Evolutionary conservation across 2,888 invertebrate genomes (phyloP), one percentile per base, ranked within the genome.

Genomic region (Dryadula phaetusa): DNA sequence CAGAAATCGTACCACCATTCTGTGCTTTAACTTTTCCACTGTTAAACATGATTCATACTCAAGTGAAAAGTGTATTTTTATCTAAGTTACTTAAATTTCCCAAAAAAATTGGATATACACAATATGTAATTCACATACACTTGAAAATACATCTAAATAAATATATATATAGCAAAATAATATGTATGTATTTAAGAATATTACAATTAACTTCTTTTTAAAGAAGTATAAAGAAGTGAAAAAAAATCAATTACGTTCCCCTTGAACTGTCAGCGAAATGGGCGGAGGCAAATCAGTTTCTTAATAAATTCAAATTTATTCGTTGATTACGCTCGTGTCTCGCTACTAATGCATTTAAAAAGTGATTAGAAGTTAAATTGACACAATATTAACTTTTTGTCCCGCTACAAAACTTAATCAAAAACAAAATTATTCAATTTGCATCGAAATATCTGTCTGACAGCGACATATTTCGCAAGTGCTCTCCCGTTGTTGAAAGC

Each of bases 291-390:
- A 86, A 86, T 88, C 89, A 84, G 82, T 85, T 85, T 79, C 84
- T 84, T 91, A 91, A 92, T 89, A 86, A 82, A 92, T 92, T 91
- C 90, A 92, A 92, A 92, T 92, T 90, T 92, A 92, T 92, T 92
- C 92, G 87, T 83, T 84, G 90, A 91, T 91, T 89, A 83, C 84
- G 79, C 83, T 82, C 83, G 79, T 82, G 82, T 85, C 85, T 85
- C 83, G 79, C 78, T 82, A 78, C 88, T 92, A 92, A 92, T 89
- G 89, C 81, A 86, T 91, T 92, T 92, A 91, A 91, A 92, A 92
- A 92, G 90, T 90, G 90, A 91, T 92, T 92, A 92, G 87, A 91
- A 90, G 85, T 92, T 87, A 87, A 88, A 92, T 92, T 92, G 92
- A 90, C 91, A 92, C 91, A 92, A 90, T 91, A 91, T 86, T 90